A percentile compares a stretch with the other conserved stretches of the same genome.
Conservation (phyloP, 2,113 vertebrate genomes). For the Muscicapa adusta region DNA sequence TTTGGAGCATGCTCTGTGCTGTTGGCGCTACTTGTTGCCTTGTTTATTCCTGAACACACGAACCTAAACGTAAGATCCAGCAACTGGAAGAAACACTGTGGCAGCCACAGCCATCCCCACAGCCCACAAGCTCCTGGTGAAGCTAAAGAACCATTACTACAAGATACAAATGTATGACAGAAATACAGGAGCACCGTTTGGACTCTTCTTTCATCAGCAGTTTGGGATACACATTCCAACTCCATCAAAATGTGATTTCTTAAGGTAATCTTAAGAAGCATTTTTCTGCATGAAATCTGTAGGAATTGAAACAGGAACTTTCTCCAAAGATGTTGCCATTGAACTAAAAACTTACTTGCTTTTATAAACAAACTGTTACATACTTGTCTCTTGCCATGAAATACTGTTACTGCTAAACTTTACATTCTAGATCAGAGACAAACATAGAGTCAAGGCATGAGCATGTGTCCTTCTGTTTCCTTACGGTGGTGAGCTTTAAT, state of each 20-base stretch:
- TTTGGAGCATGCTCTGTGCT: constrained; percentile 86
- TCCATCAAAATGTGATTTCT: constrained; percentile 50
- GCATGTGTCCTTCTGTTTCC: constrained; percentile 67
- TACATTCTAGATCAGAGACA: constrained; percentile 44
- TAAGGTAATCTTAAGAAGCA: constrained; percentile 63
- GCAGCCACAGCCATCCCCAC: constrained; percentile 80
- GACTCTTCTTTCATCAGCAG: constrained; percentile 49
- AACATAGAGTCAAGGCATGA: constrained; percentile 41
- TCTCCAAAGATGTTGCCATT: constrained; percentile 76
- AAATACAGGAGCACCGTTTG: background rate
- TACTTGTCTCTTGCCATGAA: constrained; percentile 71
- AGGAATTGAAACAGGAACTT: constrained; percentile 56
- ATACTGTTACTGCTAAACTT: constrained; percentile 63
- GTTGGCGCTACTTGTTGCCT: constrained; percentile 85
- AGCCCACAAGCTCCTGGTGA: constrained; percentile 81
- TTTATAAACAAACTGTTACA: constrained; percentile 58
- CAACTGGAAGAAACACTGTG: constrained; percentile 86
- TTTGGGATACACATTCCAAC: constrained; percentile 70
- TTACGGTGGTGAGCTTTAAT: constrained; percentile 76
- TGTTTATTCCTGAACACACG: constrained; percentile 87
- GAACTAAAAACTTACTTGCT: constrained; percentile 21
- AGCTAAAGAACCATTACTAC: constrained; percentile 86
- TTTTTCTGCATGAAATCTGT: constrained; percentile 72
- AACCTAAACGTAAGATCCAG: constrained; percentile 74
- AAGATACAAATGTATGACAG: constrained; percentile 87